Base-by-base conservation (phyloP, 2,797 vertebrate genomes). In the Uromys caudimaculatus region DNA sequence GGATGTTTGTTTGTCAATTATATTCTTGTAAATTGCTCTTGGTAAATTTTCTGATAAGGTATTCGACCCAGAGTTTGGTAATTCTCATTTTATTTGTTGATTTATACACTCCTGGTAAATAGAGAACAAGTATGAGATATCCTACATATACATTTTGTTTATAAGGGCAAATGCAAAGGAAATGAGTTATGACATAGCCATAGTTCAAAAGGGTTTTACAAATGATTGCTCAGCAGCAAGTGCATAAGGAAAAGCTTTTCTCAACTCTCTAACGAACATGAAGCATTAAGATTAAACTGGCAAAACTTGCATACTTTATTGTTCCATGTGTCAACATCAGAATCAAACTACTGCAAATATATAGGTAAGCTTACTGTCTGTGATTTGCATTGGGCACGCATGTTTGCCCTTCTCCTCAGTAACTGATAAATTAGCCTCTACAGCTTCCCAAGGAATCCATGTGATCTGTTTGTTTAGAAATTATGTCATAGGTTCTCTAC, bases 321-420 rank as follows among this genome's bases (percentile, higher is more conserved):
- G 32, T 77, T 93, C 8, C 8, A 23, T 77, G 9, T 3, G 52
- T 44, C 2, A 67, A 67, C 2, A 1, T 91, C n/a, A 89, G 77
- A 93, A 76, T 76, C 67, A 96, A 52, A 32, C 78, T 88, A 78
- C 11, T n/a, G 16, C 27, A 56, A 93, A 83, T 91, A 58, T 75
- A 29, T 44, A 81, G 35, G 11, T 32, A 60, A 67, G 35, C 78
- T 62, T 86, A 4, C 0, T 38, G 9, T 67, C 27, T 92, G 24
- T 62, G 23, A 41, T 88, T 90, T 95, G 62, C 38, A 21, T 73
- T 90, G 81, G 44, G 41, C 16, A 21, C 3, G 9, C 12, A 4
- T n/a, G 23, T 87, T 84, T 91, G n/a, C 1, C 16, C 4, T 79
- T 94, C 54, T 78, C 11, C 35, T 76, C 13, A 23, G 12, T 77